phyloP scores from a whole-genome alignment of 2,888 invertebrate species.

The Agrochola litura region DNA sequence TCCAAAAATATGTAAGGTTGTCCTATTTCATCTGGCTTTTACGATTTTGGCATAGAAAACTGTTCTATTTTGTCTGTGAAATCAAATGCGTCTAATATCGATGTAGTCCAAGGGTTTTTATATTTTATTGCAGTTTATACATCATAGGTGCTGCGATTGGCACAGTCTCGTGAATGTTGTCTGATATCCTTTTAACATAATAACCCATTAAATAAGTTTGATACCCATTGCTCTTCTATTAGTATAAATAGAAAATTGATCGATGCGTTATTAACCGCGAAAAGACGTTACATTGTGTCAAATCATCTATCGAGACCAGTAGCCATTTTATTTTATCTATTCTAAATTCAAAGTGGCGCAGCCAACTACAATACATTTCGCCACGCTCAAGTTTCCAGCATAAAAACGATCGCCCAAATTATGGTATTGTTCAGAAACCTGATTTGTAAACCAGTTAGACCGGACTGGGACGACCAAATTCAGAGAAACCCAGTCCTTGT shows the following conservation, averaged over 20 bases:
- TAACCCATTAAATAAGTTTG: background rate
- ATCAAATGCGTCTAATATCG: constrained; percentile 21
- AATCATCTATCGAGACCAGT: constrained; percentile 17
- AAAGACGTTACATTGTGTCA: constrained; percentile 10
- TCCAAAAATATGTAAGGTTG: constrained; percentile 24
- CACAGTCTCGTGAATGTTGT: background rate
- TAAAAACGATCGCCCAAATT: constrained; percentile 48
- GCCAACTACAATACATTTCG: constrained; percentile 9
- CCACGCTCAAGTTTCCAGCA: constrained; percentile 22
- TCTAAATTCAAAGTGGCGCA: constrained; percentile 34
- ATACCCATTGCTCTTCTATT: background rate
- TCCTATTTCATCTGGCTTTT: constrained; percentile 39
- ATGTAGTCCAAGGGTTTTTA: constrained; percentile 21
- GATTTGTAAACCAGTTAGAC: constrained; percentile 51
- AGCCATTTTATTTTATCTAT: constrained; percentile 32
- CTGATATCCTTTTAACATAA: background rate
- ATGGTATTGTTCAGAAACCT: constrained; percentile 56
- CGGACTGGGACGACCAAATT: constrained; percentile 46
- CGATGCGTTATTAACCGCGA: constrained; percentile 3
- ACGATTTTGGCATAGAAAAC: constrained; percentile 39
- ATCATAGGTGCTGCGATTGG: background rate
- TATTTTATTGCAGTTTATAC: constrained; percentile 17
- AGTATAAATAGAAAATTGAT: background rate
- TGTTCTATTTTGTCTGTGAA: constrained; percentile 25
- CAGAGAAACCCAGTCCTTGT: constrained; percentile 45